Evolutionary conservation across 2,888 invertebrate species (phyloP), one percentile per base, ranked within the genome.

Genomic region (Leucophenga montana): DNA sequence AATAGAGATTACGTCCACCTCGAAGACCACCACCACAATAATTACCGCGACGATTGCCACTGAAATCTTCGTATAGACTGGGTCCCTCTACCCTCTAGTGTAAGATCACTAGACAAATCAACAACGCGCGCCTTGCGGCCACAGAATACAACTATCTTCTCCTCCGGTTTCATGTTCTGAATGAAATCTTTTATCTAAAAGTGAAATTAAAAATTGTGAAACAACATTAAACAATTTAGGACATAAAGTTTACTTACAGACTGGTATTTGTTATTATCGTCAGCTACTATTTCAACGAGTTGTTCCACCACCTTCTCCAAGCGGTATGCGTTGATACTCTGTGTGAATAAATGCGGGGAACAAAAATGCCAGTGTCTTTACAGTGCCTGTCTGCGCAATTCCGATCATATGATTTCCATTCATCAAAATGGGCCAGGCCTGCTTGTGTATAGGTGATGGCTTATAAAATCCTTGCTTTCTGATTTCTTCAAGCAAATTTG

Each of bases 271-370:
- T 90, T 90, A 68, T 90, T 89, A 62, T 91, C 90, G 75, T 95
- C 94, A 5, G 92, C 91, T 27, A 95, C 88, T 76, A 97, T 92
- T 76, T 93, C 90, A 69, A 97, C 91, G 59, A 91, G 90, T 86
- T 98, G 97, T 6, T 0, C 97, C 97, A n/a, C 89, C 90, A 33
- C 96, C 90, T 79, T 95, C 86, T 0, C 91, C 90, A 50, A 93
- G 89, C 0, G 95, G 93, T 22, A 91, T 90, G 14, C 90, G 90
- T 87, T 98, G 97, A 0, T 92, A 93, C 75, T 96, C 95, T 74
- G 97, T 96, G 84, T 98, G 97, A 75, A 97, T 94, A 74, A 98
- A 90, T n/a, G 96, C 97, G 9, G 98, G 98, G 65, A 98, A 87
- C 0, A 97, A 89, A 85, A 97, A 97, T 0, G 97, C 97, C 71